Evolutionary conservation across 2,797 vertebrate species (phyloP).

Genomic region (Micrastur ruficollis): DNA sequence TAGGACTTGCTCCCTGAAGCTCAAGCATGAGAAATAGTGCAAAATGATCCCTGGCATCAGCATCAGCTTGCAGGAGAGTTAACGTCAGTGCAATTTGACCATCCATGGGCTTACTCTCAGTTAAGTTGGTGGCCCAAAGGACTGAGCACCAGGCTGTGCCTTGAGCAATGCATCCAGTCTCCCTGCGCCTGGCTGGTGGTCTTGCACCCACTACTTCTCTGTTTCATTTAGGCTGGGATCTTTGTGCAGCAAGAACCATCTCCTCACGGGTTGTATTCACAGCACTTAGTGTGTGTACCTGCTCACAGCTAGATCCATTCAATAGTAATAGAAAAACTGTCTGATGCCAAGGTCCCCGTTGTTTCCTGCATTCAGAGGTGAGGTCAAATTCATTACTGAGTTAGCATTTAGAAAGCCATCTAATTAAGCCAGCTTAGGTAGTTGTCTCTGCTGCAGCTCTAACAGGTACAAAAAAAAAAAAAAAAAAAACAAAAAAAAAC

Average conservation of each 20-base stretch:
- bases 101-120: background rate
- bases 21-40: accelerated
- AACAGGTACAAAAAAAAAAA: background rate
- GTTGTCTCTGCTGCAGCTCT: background rate
- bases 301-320: background rate
- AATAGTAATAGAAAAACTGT: accelerated
- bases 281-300: accelerated
- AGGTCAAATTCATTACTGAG: background rate
- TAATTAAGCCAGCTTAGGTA: background rate
- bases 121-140: background rate
- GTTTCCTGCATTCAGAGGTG: background rate
- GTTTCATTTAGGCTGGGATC: background rate
- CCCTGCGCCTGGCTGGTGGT: accelerated
- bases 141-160: background rate
- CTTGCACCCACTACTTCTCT: background rate
- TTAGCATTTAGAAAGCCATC: background rate
- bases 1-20: background rate
- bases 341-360: background rate
- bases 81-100: background rate
- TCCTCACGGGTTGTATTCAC: background rate
- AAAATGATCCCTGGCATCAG: background rate
- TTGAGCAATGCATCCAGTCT: accelerated
- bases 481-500: background rate
- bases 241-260: background rate
- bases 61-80: background rate